Base-by-base conservation (phyloP, 2,113 vertebrate genomes). In the Myiagra hebetior region DNA sequence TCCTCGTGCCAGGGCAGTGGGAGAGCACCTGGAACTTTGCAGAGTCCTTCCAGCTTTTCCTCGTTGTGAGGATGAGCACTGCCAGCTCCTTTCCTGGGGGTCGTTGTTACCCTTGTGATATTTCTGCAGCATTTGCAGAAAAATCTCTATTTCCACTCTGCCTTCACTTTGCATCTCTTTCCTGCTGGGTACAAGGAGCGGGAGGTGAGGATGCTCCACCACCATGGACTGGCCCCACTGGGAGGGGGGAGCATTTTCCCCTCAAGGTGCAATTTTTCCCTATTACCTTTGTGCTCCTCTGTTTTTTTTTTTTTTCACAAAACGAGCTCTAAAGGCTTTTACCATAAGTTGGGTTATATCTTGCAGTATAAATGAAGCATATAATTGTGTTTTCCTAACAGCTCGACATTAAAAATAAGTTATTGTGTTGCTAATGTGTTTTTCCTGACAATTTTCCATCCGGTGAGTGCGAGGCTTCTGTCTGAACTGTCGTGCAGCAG, bases 321-420 rank as follows among this genome's bases (percentile, higher is more conserved):
- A 94, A 62, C 5, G 87, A 93, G 75, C 33, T 50, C 91, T 57
- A 50, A 85, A 24, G 64, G 85, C 89, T 85, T 89, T 62, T 79
- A 7, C 23, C 49, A 13, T 68, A 62, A 70, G 73, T 78, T 79
- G 72, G 86, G 59, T 97, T 93, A 33, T 93, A 86, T 97, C 96
- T 95, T 91, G 85, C 85, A 73, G 94, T 87, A 75, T 81, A 97
- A 95, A 83, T 79, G 93, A 97, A 96, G 94, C 98, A 95, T 95
- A 94, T 97, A 95, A 97, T 97, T 96, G 95, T 95, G 91, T 97
- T 97, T 97, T 96, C 91, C 75, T 96, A 97, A 94, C 87, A 94
- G 87, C 75, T 85, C 30, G 72, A 64, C 89, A 89, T 96, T 97
- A 96, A 91, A 98, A 95, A 88, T 70, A 97, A 95, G 96, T 95